Conservation (phyloP, 2,888 invertebrate species). For the Eupelmus urozonus region DNA sequence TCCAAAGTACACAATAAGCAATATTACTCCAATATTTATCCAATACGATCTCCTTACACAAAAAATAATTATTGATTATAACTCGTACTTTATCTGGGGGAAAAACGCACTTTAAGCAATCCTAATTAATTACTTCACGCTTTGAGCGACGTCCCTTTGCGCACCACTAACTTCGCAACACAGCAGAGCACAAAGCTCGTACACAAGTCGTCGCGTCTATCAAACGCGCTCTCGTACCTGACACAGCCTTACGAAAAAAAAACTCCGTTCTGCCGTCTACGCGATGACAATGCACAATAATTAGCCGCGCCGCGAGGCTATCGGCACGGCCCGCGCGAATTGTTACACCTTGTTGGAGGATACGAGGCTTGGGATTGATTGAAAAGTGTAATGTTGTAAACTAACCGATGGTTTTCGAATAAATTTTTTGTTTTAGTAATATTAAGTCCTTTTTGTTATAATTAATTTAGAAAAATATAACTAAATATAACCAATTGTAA, state of each 20-base stretch:
- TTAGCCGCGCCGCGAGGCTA: slow-evolving; percentile 36
- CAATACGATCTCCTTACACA: too few relatives aligned
- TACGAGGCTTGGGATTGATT: neutral
- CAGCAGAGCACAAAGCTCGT: slow-evolving; percentile 7
- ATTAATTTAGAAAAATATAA: too few relatives aligned
- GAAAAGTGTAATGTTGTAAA: neutral
- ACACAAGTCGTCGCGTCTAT: too few relatives aligned
- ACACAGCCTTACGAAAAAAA: slow-evolving; percentile 30
- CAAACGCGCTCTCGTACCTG: slow-evolving; percentile 18
- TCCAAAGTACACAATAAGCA: too few relatives aligned
- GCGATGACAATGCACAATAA: slow-evolving; percentile 54
- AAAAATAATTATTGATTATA: too few relatives aligned
- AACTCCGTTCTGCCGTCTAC: slow-evolving; percentile 18
- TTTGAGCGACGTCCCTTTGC: neutral
- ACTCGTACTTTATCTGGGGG: too few relatives aligned
- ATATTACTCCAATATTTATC: too few relatives aligned
- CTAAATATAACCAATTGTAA: too few relatives aligned
- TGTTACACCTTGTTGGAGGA: slow-evolving; percentile 28
- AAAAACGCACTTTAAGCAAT: neutral
- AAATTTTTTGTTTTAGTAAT: too few relatives aligned
- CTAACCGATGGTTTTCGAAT: too few relatives aligned
- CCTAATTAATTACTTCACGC: slow-evolving; percentile 31
- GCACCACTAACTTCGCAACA: too few relatives aligned
- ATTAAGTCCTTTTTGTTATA: too few relatives aligned
- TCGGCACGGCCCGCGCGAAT: neutral